Percentiles rank a stretch among this genome's conserved stretches.
Evolutionary conservation across 1,140 invertebrate genomes (phyloP).

Genomic region (Musca vetustissima): DNA sequence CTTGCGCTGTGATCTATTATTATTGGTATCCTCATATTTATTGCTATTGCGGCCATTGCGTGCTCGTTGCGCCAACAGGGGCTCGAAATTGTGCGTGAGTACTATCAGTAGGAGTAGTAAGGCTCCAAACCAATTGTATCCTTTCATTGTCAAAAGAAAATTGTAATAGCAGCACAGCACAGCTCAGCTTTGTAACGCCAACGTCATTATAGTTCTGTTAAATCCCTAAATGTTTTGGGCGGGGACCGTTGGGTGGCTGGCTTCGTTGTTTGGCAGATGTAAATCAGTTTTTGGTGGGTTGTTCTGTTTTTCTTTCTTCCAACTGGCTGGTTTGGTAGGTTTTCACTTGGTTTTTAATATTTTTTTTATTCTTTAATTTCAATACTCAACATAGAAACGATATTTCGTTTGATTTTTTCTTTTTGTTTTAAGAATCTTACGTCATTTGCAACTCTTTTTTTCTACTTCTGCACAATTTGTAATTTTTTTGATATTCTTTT

Average conservation of each 20-base stretch:
- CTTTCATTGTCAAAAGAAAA: conserved; percentile 12
- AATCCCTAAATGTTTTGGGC: too few species aligned
- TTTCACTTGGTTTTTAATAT: not conserved
- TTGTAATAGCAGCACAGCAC: not conserved
- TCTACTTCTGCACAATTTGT: not conserved
- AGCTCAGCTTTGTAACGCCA: conserved; percentile 3
- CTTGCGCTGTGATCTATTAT: not conserved
- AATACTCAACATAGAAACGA: too few species aligned
- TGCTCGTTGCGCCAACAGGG: conserved; percentile 12
- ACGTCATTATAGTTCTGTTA: conserved; percentile 3
- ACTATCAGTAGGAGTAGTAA: conserved; percentile 20
- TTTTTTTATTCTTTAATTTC: not conserved
- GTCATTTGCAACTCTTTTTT: conserved; percentile 5
- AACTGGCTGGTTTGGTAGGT: not conserved
- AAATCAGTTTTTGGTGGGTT: not conserved
- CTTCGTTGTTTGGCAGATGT: too few species aligned
- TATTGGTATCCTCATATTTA: conserved; percentile 6
- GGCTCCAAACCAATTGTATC: conserved; percentile 17
- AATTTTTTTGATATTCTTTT: too few species aligned
- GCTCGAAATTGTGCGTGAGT: conserved; percentile 23
- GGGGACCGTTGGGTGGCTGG: too few species aligned
- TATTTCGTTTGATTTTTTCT: too few species aligned
- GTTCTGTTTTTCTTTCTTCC: not conserved
- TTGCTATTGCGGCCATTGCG: conserved; percentile 8
- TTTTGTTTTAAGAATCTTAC: conserved; percentile 7